Conservation (phyloP, 2,797 vertebrate genomes). For the Leuciscus waleckii region DNA sequence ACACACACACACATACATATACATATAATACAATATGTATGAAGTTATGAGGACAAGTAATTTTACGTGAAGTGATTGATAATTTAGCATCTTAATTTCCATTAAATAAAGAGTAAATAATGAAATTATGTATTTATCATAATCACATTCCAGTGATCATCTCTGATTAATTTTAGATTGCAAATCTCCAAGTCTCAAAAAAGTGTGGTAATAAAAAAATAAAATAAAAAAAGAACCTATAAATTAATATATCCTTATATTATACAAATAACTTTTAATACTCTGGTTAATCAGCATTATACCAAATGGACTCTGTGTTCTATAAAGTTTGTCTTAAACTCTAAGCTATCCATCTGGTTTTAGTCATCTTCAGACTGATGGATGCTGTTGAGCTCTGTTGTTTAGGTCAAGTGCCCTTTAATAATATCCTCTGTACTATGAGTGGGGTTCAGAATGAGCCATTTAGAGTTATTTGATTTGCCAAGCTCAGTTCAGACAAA, state of each 20-base stretch:
- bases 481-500: neutral
- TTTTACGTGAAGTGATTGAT: neutral
- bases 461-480: neutral
- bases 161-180: neutral
- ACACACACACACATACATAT: too few species aligned
- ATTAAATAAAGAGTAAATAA: neutral
- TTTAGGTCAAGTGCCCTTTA: constrained; percentile 28
- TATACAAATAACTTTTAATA: neutral
- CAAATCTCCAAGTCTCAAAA: neutral
- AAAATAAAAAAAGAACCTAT: too few species aligned
- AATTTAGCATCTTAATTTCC: neutral
- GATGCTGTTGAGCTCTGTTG: constrained; percentile 5
- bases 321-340: neutral
- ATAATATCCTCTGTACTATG: neutral
- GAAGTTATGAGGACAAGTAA: neutral
- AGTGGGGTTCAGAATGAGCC: neutral
- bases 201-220: neutral
- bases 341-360: neutral
- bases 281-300: neutral
- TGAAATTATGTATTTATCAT: neutral
- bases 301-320: neutral
- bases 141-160: neutral
- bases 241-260: too few species aligned
- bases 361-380: constrained; percentile 11
- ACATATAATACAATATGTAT: neutral